Percentiles rank a stretch among this genome's conserved stretches.
Conservation (phyloP, 2,888 invertebrate genomes). For the Rhamnusium bicolor region DNA sequence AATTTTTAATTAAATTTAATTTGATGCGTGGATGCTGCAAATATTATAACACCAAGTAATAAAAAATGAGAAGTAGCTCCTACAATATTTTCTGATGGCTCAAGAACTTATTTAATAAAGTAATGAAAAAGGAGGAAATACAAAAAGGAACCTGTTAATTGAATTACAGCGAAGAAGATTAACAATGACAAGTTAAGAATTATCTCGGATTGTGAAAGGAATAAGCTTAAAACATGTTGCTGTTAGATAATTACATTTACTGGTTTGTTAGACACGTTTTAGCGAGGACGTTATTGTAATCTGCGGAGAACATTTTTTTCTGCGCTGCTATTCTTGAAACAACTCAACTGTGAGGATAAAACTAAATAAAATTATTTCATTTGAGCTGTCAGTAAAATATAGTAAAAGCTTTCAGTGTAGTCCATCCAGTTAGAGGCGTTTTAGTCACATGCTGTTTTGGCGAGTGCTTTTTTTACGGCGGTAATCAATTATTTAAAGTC, state of each 20-base stretch:
- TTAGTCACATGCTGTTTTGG: too few species aligned
- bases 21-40: too few species aligned
- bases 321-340: background rate
- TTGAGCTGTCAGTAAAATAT: background rate
- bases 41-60: too few species aligned
- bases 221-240: slow-evolving; percentile 20
- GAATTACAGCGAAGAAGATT: slow-evolving; percentile 20
- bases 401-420: background rate
- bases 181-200: slow-evolving; percentile 31
- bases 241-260: slow-evolving; percentile 20
- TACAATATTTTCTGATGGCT: background rate
- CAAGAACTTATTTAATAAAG: slow-evolving; percentile 20
- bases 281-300: background rate
- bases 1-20: too few species aligned
- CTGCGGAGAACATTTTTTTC: background rate
- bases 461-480: too few species aligned
- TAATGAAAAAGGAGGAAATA: slow-evolving; percentile 16
- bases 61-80: slow-evolving; percentile 2
- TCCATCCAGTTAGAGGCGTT: too few species aligned
- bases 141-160: slow-evolving; percentile 22
- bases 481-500: too few species aligned
- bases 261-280: slow-evolving; percentile 22
- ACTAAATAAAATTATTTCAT: background rate
- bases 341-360: background rate
- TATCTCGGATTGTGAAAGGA: slow-evolving; percentile 29